These are phyloP conservation scores for Mythimna loreyi DNA, from an alignment of 2,888 invertebrate species.

Conservation along the genomic window DNA sequence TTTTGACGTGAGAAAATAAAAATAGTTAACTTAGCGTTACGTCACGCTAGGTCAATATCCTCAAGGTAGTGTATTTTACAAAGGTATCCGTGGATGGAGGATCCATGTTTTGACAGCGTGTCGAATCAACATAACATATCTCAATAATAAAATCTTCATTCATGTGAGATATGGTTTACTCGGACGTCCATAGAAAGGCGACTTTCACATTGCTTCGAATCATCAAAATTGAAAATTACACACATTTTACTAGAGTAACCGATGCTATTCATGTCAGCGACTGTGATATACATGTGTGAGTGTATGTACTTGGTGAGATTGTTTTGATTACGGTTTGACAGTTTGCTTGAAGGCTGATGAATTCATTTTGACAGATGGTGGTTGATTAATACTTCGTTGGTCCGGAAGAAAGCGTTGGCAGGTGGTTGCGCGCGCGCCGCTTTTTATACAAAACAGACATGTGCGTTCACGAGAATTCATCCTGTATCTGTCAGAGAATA, in stretches of 20 bases:
- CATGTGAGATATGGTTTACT: conserved; percentile 52
- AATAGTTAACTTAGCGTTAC: conserved; percentile 29
- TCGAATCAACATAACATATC: conserved; percentile 40
- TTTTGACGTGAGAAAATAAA: conserved; percentile 33
- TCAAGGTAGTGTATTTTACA: conserved; percentile 1
- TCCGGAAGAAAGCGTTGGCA: conserved; percentile 44
- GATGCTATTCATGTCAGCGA: conserved; percentile 42
- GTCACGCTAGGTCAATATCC: conserved; percentile 41
- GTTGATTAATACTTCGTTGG: conserved; percentile 40
- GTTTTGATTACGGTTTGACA: conserved; percentile 43
- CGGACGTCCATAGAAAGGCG: conserved; percentile 61
- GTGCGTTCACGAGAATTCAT: conserved; percentile 22
- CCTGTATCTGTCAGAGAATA: conserved; percentile 26
- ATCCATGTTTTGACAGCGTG: conserved; percentile 29
- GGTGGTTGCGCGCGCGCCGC: conserved; percentile 22
- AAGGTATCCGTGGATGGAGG: too few species aligned
- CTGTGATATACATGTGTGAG: conserved; percentile 20
- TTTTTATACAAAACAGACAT: conserved; percentile 9
- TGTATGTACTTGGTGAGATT: conserved; percentile 13
- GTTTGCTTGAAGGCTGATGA: conserved; percentile 15
- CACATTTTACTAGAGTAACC: conserved; percentile 51
- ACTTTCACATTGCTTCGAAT: conserved; percentile 70
- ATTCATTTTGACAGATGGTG: conserved; percentile 43
- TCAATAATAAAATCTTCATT: conserved; percentile 29
- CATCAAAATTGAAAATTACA: conserved; percentile 62